These are phyloP conservation scores for Onychostoma macrolepis DNA, from an alignment of 2,113 vertebrate genomes.

Conservation along the genomic window DNA sequence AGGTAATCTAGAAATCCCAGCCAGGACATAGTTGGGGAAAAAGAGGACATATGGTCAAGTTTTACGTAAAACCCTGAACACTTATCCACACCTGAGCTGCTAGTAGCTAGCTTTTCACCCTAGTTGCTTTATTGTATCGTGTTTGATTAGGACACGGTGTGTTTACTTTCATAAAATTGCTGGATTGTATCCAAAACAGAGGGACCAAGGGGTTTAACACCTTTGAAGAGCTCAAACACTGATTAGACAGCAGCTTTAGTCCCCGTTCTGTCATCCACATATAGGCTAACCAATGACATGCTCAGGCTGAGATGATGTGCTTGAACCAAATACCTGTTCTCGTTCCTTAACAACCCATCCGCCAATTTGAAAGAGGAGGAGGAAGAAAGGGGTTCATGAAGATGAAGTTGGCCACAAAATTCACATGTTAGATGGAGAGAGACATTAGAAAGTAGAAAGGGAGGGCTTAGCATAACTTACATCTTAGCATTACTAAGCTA, in stretches of 20 bases:
- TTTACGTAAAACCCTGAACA: not conserved
- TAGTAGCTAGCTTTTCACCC: not conserved
- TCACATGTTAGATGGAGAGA: constrained; percentile 37
- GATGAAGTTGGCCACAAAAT: constrained; percentile 27
- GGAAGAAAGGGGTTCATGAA: constrained; percentile 63
- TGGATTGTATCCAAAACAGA: not conserved
- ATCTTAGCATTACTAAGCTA: constrained; percentile 43
- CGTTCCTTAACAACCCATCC: constrained; percentile 67
- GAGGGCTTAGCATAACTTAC: constrained; percentile 34
- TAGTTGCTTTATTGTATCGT: not conserved
- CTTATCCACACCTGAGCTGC: not conserved
- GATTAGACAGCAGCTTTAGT: constrained; percentile 3
- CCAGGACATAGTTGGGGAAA: not conserved
- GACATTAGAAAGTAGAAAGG: not conserved
- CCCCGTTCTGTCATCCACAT: constrained; percentile 10
- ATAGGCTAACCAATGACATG: constrained; percentile 62
- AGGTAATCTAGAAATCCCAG: not conserved
- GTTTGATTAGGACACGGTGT: not conserved
- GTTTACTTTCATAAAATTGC: not conserved
- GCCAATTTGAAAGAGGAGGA: constrained; percentile 55
- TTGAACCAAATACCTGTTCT: constrained; percentile 78
- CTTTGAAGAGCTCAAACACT: constrained; percentile 37
- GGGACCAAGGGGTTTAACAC: constrained; percentile 51
- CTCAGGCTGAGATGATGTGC: constrained; percentile 68
- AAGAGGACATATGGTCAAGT: not conserved